Base-by-base conservation (phyloP, 2,113 vertebrate genomes). In the Hepsetus odoe region DNA sequence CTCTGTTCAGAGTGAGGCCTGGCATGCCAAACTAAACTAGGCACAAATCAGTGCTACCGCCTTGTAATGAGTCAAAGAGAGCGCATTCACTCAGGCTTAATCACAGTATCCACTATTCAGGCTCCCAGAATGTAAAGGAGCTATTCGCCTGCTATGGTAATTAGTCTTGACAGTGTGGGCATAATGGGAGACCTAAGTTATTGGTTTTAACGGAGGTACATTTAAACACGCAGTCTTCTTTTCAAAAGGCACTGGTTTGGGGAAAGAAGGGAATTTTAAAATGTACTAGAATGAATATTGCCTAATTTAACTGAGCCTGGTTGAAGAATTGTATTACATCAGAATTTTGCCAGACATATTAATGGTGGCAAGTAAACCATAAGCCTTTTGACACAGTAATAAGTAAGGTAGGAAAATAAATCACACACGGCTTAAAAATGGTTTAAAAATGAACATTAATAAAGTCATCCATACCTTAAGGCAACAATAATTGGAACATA, bases 11-110 rank as follows among this genome's bases (percentile, higher is more conserved):
- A 35, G n/a, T 26, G 58, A 30, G 56, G 12, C 32, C 71, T 24
- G 56, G 38, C 32, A n/a, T 30, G 38, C 68, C 62, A 67, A 49
- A 62, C 30, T n/a, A 33, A 80, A 72, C 46, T 40, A 14, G 5
- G 40, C 26, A 28, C 59, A 20, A 22, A 72, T 67, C 35, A n/a
- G 51, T 26, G 38, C 33, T 16, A 24, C 24, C 11, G 40, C 24
- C 18, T 38, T 5, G 6, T 82, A 69, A 85, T 82, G 79, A 44
- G 74, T 84, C 7, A 74, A 53, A n/a, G n/a, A 72, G 61, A 53
- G 35, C 85, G 86, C 32, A 62, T 53, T 87, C 86, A 83, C 83
- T 85, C 84, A 61, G 56, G 85, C 86, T 90, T 87, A 86, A 91
- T 88, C 88, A 85, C 82, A 82, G 87, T 84, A 85, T 38, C 20